Percentiles rank a stretch among this genome's conserved stretches.
Conservation (phyloP, 1,140 invertebrate genomes). For the Hetaerina americana region DNA sequence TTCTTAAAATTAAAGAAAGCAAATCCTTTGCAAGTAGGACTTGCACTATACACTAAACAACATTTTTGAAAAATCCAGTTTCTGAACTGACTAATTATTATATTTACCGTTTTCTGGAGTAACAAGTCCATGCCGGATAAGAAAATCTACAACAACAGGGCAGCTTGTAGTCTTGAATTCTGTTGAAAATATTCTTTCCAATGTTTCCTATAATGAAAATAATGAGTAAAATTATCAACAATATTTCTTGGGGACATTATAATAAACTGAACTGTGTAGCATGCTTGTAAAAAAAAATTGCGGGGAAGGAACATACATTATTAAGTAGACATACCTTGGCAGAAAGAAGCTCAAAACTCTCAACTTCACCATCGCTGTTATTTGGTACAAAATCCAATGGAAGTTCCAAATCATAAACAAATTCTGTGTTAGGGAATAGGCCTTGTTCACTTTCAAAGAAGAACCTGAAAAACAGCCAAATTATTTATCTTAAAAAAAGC, state of each 20-base stretch:
- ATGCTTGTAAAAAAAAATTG: constrained; percentile 4
- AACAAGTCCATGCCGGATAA: constrained; percentile 78
- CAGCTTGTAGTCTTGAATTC: constrained; percentile 89
- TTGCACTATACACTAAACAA: no score
- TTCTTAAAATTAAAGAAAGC: no score
- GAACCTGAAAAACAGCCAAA: constrained; percentile 48
- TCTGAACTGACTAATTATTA: no score
- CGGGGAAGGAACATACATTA: constrained; percentile 5
- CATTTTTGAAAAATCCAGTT: no score
- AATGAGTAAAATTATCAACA: not conserved
- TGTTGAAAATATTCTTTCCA: constrained; percentile 62
- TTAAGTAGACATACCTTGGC: constrained; percentile 47
- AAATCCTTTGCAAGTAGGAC: no score
- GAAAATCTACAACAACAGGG: constrained; percentile 79
- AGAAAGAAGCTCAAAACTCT: constrained; percentile 71
- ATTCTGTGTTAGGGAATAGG: constrained; percentile 85
- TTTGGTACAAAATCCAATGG: constrained; percentile 76
- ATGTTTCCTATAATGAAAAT: constrained; percentile 26
- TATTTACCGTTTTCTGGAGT: constrained; percentile 73
- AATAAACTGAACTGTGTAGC: not conserved
- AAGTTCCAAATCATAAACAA: constrained; percentile 87
- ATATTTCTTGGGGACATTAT: not conserved
- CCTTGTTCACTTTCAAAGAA: constrained; percentile 86
- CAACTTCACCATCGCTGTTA: constrained; percentile 87
- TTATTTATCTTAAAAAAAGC: not conserved